phyloP scores from a whole-genome alignment of 2,113 vertebrate species.

The Larimichthys crocea region DNA sequence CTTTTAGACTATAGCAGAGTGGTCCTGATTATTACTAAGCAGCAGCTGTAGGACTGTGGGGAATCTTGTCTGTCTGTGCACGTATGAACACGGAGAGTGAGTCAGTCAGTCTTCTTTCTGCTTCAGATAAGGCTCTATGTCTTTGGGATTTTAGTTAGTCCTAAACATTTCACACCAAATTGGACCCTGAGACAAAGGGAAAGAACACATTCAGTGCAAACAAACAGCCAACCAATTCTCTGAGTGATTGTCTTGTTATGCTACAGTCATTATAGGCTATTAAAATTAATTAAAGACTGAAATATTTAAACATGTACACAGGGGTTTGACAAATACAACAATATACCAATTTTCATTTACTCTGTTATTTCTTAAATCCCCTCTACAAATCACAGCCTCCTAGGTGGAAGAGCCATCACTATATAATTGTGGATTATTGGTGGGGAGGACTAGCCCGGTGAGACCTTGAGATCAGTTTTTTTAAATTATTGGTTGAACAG shows the following conservation, averaged over 20 bases:
- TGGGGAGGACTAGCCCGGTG: slow-evolving; percentile 16
- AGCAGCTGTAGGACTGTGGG: not conserved
- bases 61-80: not conserved
- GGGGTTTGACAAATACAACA: slow-evolving; percentile 15
- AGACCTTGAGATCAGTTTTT: slow-evolving; percentile 14
- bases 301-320: not conserved
- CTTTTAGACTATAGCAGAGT: not conserved
- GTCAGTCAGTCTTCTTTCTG: not conserved
- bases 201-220: not conserved
- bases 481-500: slow-evolving; percentile 35
- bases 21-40: slow-evolving; percentile 7
- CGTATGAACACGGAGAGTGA: not conserved
- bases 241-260: slow-evolving; percentile 17
- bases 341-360: slow-evolving; percentile 20
- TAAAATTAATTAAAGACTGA: slow-evolving; percentile 17
- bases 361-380: slow-evolving; percentile 26
- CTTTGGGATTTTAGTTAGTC: not conserved
- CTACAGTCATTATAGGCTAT: slow-evolving; percentile 22
- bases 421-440: slow-evolving; percentile 39
- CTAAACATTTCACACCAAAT: slow-evolving; percentile 8
- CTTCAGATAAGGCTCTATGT: not conserved
- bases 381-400: slow-evolving; percentile 9
- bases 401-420: slow-evolving; percentile 11
- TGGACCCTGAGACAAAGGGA: not conserved
- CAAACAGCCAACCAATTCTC: slow-evolving; percentile 2